phyloP scores from a whole-genome alignment of 30 jellyfish, hydroid and myxozoan genomes.

The Aurelia sp. region DNA sequence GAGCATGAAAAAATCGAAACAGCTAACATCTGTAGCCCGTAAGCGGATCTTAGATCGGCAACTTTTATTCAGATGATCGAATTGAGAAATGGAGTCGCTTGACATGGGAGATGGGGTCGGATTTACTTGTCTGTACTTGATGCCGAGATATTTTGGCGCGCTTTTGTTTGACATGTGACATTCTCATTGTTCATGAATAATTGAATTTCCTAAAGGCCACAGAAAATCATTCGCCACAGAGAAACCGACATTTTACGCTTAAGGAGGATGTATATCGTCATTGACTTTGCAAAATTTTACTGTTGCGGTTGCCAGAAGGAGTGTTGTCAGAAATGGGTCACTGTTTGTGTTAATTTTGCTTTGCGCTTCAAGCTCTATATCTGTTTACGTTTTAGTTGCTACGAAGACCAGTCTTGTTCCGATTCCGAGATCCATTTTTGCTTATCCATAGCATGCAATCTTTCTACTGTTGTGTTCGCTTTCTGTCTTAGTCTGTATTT shows the following conservation, averaged over 20 bases:
- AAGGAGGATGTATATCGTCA: too few species aligned
- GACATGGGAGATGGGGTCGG: conserved; percentile 32
- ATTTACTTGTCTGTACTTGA: conserved; percentile 10
- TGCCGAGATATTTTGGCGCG: conserved; percentile 45
- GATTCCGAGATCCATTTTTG: too few species aligned
- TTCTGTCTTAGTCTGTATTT: too few species aligned
- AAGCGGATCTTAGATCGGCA: conserved; percentile 42
- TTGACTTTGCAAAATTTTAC: too few species aligned
- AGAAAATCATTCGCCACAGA: background rate
- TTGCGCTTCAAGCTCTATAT: too few species aligned
- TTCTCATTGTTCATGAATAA: background rate
- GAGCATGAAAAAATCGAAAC: conserved; percentile 11
- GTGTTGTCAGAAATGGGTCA: too few species aligned
- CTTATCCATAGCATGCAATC: too few species aligned
- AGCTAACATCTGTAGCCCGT: conserved; percentile 53
- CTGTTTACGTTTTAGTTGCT: too few species aligned
- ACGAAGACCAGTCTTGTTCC: too few species aligned
- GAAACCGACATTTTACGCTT: background rate
- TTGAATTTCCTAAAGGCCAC: conserved; percentile 6
- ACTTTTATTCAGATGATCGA: conserved; percentile 5
- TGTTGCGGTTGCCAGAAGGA: too few species aligned
- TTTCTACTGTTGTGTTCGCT: too few species aligned
- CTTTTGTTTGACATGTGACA: conserved; percentile 49
- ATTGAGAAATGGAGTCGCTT: conserved; percentile 23
- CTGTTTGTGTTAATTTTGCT: too few species aligned